These are phyloP conservation scores for Chelidonichthys spinosus DNA, from an alignment of 2,797 vertebrate species.

Conservation along the genomic window DNA sequence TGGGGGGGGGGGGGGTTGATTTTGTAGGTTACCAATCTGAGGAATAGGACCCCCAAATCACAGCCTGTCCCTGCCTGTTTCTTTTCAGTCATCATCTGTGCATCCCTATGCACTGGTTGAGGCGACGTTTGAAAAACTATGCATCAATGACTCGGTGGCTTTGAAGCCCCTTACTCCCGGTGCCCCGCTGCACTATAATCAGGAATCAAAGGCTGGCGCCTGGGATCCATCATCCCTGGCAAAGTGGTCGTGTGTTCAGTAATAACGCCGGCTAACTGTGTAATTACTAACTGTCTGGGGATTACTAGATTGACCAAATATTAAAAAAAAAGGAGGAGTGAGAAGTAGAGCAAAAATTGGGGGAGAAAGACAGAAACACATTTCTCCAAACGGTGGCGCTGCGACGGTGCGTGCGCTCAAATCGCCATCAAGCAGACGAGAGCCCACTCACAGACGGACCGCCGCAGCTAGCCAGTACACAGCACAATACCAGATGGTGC, in stretches of 20 bases:
- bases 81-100: conserved; percentile 55
- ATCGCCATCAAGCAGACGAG: conserved; percentile 66
- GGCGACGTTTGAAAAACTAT: conserved; percentile 51
- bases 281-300: conserved; percentile 81
- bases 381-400: conserved; percentile 60
- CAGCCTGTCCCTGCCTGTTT: conserved; percentile 37
- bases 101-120: conserved; percentile 49
- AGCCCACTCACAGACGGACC: conserved; percentile 71
- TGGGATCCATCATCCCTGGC: conserved; percentile 75
- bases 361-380: conserved; percentile 37
- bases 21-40: conserved; percentile 78
- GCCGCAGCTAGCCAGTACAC: conserved; percentile 75
- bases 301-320: conserved; percentile 68
- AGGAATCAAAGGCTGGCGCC: conserved; percentile 81
- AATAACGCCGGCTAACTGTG: conserved; percentile 77
- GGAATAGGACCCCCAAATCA: conserved; percentile 63
- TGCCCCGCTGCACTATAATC: conserved; percentile 76
- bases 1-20: conserved; percentile 45
- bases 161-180: conserved; percentile 72
- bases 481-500: conserved; percentile 82
- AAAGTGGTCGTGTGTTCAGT: conserved; percentile 75
- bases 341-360: conserved; percentile 37
- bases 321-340: conserved; percentile 36
- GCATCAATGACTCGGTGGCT: conserved; percentile 77
- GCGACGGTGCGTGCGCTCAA: conserved; percentile 66